Conservation (phyloP, 2,797 vertebrate genomes). For the Acanthurus leucopareius region DNA sequence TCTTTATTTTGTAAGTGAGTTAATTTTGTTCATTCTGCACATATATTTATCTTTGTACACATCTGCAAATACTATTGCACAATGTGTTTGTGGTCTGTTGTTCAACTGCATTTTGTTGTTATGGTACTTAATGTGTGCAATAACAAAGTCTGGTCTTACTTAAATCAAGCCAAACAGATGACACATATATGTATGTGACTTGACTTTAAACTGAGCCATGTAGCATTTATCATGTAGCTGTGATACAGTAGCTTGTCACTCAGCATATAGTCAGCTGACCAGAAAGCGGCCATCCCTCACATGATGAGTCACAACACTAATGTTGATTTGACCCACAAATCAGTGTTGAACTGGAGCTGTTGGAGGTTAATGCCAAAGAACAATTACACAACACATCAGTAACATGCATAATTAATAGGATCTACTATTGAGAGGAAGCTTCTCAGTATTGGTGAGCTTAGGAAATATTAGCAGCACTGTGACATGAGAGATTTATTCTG, state of each 20-base stretch:
- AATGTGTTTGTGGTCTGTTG: background rate
- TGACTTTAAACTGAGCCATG: background rate
- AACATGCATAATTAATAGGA: conserved; percentile 44
- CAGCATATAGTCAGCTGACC: conserved; percentile 37
- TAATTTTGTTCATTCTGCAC: background rate
- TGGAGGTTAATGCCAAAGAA: conserved; percentile 33
- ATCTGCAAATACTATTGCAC: too few species aligned
- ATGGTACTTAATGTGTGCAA: too few species aligned
- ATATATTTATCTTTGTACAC: background rate
- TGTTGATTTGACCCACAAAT: conserved; percentile 1
- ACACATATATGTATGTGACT: background rate
- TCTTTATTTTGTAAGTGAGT: background rate
- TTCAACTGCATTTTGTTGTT: too few species aligned
- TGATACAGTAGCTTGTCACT: conserved; percentile 12
- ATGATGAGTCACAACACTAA: conserved; percentile 13
- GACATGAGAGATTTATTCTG: conserved; percentile 66
- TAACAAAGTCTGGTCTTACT: too few species aligned
- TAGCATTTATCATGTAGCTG: background rate
- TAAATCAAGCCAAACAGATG: background rate
- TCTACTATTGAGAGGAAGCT: conserved; percentile 41
- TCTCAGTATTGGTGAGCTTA: conserved; percentile 22
- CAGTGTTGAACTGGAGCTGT: conserved; percentile 6
- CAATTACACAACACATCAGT: conserved; percentile 2
- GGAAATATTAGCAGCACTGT: conserved; percentile 58
- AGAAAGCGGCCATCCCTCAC: conserved; percentile 17